These are phyloP conservation scores for Anastrepha obliqua DNA, from an alignment of 1,140 invertebrate genomes.

Conservation along the genomic window DNA sequence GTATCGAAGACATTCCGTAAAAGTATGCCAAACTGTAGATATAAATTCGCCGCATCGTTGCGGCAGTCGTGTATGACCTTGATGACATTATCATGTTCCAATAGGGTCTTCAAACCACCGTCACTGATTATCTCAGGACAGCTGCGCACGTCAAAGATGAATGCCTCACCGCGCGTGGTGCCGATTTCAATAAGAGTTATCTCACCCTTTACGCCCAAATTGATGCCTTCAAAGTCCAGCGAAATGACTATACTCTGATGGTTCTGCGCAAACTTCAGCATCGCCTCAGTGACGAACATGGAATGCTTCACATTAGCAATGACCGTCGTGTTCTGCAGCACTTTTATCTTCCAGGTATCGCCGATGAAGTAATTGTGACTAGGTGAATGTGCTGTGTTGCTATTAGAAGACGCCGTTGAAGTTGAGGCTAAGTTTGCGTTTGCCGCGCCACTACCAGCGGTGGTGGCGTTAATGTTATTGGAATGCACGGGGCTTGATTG, in stretches of 20 bases:
- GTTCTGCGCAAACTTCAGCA: constrained; percentile 81
- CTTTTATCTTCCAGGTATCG: constrained; percentile 86
- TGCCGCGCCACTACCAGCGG: not conserved
- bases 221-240: constrained; percentile 94
- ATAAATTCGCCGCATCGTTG: constrained; percentile 92
- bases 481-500: constrained; percentile 74
- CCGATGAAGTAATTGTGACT: constrained; percentile 77
- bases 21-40: constrained; percentile 90
- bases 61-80: constrained; percentile 97
- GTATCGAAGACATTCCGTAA: constrained; percentile 96
- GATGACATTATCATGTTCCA: constrained; percentile 88
- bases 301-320: constrained; percentile 86
- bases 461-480: constrained; percentile 66
- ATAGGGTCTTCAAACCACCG: constrained; percentile 85
- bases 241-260: constrained; percentile 81
- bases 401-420: not conserved
- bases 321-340: constrained; percentile 87
- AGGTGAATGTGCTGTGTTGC: constrained; percentile 61
- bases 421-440: constrained; percentile 69
- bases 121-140: constrained; percentile 87
- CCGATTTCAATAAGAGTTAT: constrained; percentile 92
- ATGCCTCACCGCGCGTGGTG: constrained; percentile 85
- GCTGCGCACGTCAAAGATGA: constrained; percentile 92
- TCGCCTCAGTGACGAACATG: constrained; percentile 84
- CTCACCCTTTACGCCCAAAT: constrained; percentile 88